These are phyloP conservation scores for Heliconius ismenius DNA, from an alignment of 2,888 invertebrate genomes.

Conservation along the genomic window DNA sequence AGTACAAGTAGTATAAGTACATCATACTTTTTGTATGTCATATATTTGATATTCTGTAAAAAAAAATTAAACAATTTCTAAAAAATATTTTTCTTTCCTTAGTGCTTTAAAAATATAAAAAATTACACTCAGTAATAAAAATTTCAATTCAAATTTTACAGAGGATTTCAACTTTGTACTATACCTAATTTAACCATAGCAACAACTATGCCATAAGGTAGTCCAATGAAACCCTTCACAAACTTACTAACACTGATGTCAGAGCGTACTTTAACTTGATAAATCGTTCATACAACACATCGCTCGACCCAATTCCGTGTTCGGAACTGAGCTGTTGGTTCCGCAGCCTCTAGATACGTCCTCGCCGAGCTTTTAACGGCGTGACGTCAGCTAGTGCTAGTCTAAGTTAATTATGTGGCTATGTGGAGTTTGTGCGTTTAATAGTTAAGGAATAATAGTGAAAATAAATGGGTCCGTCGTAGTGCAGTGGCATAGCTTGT, in stretches of 20 bases:
- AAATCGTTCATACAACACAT: constrained; percentile 11
- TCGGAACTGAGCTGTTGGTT: constrained; percentile 6
- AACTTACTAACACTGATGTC: not conserved
- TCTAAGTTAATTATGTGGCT: not conserved
- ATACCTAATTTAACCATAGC: not conserved
- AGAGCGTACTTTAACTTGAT: constrained; percentile 5
- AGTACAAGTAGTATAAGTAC: not conserved
- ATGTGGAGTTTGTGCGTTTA: not conserved
- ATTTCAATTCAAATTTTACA: no score
- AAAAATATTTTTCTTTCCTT: no score
- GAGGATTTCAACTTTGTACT: not conserved
- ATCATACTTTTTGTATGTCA: not conserved
- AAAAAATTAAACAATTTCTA: no score
- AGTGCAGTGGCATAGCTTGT: not conserved
- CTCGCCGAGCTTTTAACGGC: constrained; percentile 2
- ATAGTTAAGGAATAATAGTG: not conserved
- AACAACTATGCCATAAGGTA: not conserved
- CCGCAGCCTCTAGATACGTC: constrained; percentile 8
- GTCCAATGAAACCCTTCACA: not conserved
- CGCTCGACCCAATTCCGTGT: constrained; percentile 11
- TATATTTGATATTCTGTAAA: no score
- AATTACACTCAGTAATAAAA: no score
- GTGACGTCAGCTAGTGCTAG: constrained; percentile 2
- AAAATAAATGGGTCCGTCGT: not conserved
- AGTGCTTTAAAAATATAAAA: no score